A percentile compares a stretch with the other conserved stretches of the same genome.
Conservation (phyloP, 2,113 vertebrate genomes). For the Xiphophorus maculatus region DNA sequence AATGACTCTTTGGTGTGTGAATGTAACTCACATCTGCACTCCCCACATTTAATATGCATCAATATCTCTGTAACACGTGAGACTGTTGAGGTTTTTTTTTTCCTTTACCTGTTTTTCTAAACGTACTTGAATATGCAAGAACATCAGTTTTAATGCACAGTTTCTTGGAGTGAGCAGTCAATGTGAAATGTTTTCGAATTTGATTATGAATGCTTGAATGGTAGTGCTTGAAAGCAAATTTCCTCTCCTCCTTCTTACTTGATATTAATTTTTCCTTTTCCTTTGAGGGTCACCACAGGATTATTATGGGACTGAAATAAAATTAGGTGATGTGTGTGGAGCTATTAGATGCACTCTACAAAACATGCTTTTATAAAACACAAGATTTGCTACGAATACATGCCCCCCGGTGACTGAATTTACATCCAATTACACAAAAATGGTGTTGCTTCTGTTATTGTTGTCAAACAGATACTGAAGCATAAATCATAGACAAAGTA, state of each 20-base stretch:
- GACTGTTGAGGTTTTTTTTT: not conserved
- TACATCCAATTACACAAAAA: too few relatives aligned
- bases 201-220: not conserved
- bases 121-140: not conserved
- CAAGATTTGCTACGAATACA: too few relatives aligned
- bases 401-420: too few relatives aligned
- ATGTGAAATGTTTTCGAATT: not conserved
- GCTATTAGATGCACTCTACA: not conserved
- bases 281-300: not conserved
- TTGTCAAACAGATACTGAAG: too few relatives aligned
- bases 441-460: too few relatives aligned
- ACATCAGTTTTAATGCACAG: not conserved
- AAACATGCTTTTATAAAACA: too few relatives aligned
- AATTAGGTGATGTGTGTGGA: not conserved
- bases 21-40: slow-evolving; percentile 29
- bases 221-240: not conserved
- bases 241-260: not conserved
- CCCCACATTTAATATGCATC: not conserved
- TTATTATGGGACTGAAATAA: not conserved
- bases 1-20: slow-evolving; percentile 28
- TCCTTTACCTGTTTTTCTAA: not conserved
- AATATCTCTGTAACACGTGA: not conserved
- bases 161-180: too few relatives aligned
- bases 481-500: not conserved
- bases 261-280: not conserved